Evolutionary conservation across 2,888 invertebrate genomes (phyloP).

Genomic region (Papilio protenor): DNA sequence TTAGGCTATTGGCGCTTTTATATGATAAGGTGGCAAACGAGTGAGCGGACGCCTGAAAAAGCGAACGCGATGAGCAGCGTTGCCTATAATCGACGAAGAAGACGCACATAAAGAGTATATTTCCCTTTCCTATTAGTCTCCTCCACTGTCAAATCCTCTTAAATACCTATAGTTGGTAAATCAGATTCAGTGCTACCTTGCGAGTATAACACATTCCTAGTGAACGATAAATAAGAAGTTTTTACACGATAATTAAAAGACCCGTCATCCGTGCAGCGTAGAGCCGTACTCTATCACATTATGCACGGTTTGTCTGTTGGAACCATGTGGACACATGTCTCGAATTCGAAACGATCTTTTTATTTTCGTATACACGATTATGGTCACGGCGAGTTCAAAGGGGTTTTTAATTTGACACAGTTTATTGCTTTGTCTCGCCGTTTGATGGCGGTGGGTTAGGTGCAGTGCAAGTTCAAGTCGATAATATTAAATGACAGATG

Average conservation of each 20-base stretch:
- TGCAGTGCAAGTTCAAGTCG: constrained; percentile 52
- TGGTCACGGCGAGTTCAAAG: constrained; percentile 78
- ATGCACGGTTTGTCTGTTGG: constrained; percentile 74
- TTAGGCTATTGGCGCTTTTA: no score
- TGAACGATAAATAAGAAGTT: constrained; percentile 44
- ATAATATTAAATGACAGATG: constrained; percentile 56
- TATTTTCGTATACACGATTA: constrained; percentile 75
- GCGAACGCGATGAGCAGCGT: no score
- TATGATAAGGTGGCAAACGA: no score
- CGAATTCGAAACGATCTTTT: constrained; percentile 71
- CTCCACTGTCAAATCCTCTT: no score
- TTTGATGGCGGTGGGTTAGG: constrained; percentile 63
- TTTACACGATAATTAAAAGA: constrained; percentile 55
- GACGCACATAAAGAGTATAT: no score
- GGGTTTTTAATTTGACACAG: constrained; percentile 80
- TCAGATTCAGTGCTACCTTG: no score
- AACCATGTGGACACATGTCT: constrained; percentile 79
- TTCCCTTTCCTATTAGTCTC: no score
- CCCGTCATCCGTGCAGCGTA: constrained; percentile 52
- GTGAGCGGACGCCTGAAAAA: no score
- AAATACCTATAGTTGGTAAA: no score
- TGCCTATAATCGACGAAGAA: no score
- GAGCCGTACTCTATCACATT: constrained; percentile 72
- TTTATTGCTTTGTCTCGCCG: constrained; percentile 71
- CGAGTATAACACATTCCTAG: background rate